Evolutionary conservation across 1,140 invertebrate species (phyloP).

Genomic region (Heliconius himera): DNA sequence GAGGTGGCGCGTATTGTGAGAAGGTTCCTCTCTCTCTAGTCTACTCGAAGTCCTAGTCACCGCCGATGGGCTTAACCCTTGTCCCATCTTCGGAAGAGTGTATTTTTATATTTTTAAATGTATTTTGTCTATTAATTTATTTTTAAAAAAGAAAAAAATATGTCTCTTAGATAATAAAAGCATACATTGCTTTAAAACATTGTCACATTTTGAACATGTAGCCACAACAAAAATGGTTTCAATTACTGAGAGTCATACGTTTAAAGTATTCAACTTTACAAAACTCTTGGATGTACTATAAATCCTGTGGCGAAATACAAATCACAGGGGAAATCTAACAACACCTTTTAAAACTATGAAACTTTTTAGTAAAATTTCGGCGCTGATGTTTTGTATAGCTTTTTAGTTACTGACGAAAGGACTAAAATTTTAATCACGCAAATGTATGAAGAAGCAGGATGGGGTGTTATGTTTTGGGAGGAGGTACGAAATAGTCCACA

Average conservation of each 20-base stretch:
- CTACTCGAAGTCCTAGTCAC: too few relatives aligned
- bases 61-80: too few relatives aligned
- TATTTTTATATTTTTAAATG: too few relatives aligned
- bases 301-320: slow-evolving; percentile 15
- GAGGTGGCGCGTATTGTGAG: too few relatives aligned
- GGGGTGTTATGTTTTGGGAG: slow-evolving; percentile 22
- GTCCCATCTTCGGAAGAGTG: too few relatives aligned
- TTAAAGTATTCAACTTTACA: neutral
- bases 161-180: too few relatives aligned
- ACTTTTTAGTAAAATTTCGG: slow-evolving; percentile 39
- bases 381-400: slow-evolving; percentile 32
- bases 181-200: neutral
- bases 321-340: slow-evolving; percentile 40
- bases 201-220: neutral
- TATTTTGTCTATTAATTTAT: too few relatives aligned
- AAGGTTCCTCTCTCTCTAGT: too few relatives aligned
- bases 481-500: slow-evolving; percentile 13
- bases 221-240: neutral
- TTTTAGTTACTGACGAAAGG: slow-evolving; percentile 37
- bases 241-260: neutral
- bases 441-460: slow-evolving; percentile 34
- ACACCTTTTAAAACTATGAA: slow-evolving; percentile 36
- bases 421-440: slow-evolving; percentile 40
- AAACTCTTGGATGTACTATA: neutral
- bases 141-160: too few relatives aligned